Conservation (phyloP, 2,797 vertebrate genomes). For the Rhinoraja longicauda region DNA sequence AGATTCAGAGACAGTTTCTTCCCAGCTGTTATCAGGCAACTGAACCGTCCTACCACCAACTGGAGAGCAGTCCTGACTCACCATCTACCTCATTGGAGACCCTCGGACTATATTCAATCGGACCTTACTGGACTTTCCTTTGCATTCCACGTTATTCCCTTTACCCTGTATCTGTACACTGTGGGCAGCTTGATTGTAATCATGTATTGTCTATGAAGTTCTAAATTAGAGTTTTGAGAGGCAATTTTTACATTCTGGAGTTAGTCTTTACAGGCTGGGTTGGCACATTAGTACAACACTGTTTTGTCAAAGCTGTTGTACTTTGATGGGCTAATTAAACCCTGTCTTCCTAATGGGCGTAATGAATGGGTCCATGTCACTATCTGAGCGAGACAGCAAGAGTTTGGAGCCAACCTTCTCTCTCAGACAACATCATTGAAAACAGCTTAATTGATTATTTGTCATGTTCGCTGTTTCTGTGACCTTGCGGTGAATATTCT, state of each 20-base stretch:
- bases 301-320: neutral
- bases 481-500: neutral
- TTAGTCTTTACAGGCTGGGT: neutral
- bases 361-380: neutral
- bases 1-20: too few species aligned
- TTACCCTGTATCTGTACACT: too few species aligned
- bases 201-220: neutral
- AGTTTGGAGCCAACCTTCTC: neutral
- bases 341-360: neutral
- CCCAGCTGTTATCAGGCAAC: too few species aligned
- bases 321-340: neutral
- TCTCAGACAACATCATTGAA: neutral
- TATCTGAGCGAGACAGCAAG: neutral
- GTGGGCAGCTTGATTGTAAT: too few species aligned
- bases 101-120: too few species aligned
- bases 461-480: neutral
- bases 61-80: too few species aligned
- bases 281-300: neutral
- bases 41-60: too few species aligned
- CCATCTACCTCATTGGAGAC: too few species aligned
- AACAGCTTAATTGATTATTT: slow-evolving; percentile 2
- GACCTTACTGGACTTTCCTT: too few species aligned
- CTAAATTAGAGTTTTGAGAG: neutral
- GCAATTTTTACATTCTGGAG: neutral
- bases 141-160: too few species aligned